A percentile compares a stretch with the other conserved stretches of the same genome.
Conservation (phyloP, 2,113 vertebrate genomes). For the Leptobrachium ailaonicum region DNA sequence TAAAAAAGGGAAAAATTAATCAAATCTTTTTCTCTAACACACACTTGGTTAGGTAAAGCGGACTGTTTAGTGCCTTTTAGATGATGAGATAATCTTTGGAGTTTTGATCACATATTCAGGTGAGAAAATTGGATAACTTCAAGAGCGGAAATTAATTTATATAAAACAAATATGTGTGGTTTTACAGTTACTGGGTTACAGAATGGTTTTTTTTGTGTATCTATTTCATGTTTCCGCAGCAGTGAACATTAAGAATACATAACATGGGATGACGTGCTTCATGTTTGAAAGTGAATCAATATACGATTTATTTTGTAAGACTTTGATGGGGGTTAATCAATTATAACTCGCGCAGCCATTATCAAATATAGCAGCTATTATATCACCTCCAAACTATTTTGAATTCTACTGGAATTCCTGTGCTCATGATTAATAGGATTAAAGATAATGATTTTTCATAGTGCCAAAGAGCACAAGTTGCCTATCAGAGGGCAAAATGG, state of each 20-base stretch:
- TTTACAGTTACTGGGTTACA: neutral
- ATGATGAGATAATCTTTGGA: constrained; percentile 42
- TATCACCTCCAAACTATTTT: no score
- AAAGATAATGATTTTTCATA: no score
- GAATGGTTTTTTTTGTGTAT: neutral
- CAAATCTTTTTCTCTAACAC: neutral
- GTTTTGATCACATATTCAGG: constrained; percentile 44
- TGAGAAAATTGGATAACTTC: constrained; percentile 42
- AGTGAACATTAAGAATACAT: neutral
- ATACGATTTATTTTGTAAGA: neutral
- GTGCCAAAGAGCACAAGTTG: no score
- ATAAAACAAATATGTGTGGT: neutral
- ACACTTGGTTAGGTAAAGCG: constrained; percentile 3
- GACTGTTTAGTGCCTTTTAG: constrained; percentile 11
- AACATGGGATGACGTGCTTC: neutral
- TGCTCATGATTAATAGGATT: no score
- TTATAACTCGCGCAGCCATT: no score
- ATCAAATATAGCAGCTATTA: no score
- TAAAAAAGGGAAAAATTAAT: constrained; percentile 32
- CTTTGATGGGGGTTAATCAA: neutral
- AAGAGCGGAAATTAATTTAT: constrained; percentile 34
- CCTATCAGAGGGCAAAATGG: no score
- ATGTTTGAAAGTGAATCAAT: neutral
- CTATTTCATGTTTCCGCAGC: neutral
- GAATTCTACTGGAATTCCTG: no score